phyloP scores from a whole-genome alignment of 2,113 vertebrate species.

The Ammodramus savannarum region DNA sequence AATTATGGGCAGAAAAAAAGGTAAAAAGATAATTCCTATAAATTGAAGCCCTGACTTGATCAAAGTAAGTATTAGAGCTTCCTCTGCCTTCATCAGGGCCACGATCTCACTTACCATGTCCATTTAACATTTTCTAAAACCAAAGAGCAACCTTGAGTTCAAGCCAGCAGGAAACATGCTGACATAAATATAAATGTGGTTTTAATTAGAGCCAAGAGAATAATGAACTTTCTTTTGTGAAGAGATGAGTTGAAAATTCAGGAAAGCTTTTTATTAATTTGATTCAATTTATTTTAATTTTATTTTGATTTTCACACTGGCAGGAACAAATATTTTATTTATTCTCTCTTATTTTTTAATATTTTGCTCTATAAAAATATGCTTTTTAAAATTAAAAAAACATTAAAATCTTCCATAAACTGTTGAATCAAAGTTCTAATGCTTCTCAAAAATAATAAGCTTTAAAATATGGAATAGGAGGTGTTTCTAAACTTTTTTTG shows the following conservation, averaged over 20 bases:
- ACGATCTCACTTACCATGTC: background rate
- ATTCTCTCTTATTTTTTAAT: background rate
- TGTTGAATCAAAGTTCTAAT: background rate
- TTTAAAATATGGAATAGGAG: background rate
- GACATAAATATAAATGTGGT: background rate
- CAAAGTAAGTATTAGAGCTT: background rate
- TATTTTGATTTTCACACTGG: background rate
- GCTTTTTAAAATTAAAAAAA: background rate
- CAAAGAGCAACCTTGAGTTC: background rate
- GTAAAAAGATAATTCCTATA: rapidly evolving
- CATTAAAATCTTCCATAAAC: rapidly evolving
- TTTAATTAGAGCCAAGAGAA: slow-evolving; percentile 16
- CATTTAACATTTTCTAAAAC: background rate
- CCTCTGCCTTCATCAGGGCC: background rate
- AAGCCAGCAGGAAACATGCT: background rate
- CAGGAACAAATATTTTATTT: background rate
- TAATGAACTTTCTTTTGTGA: background rate
- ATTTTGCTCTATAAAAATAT: background rate
- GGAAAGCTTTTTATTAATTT: background rate
- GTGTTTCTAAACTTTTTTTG: background rate
- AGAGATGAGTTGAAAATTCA: background rate
- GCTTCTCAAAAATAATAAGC: background rate
- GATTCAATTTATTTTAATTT: background rate
- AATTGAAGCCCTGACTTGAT: background rate
- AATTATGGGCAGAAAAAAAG: background rate